Evolutionary conservation across 1,140 invertebrate species (phyloP).

Genomic region (Contarinia nasturtii): DNA sequence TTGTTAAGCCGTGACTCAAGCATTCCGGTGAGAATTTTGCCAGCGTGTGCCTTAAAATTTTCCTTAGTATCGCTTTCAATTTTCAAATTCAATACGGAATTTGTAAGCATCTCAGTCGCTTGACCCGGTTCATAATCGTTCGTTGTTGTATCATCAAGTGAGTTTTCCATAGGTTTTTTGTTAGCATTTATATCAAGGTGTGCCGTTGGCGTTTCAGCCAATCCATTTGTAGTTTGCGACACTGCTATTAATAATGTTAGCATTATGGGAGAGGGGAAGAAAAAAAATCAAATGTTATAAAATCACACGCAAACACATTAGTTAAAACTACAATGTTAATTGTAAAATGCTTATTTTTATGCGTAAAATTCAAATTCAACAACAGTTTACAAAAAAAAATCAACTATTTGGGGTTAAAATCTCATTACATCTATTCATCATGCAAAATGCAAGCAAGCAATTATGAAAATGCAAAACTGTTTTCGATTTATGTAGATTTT

Average conservation of each 20-base stretch:
- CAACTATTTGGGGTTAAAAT: not conserved
- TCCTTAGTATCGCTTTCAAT: conserved; percentile 20
- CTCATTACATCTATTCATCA: too few species aligned
- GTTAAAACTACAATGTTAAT: not conserved
- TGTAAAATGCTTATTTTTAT: not conserved
- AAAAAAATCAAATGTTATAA: not conserved
- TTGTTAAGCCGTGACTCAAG: conserved; percentile 14
- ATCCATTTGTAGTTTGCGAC: too few species aligned
- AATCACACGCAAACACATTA: not conserved
- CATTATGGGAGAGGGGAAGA: not conserved
- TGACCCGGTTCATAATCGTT: not conserved
- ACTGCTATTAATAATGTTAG: too few species aligned
- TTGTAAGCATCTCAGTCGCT: conserved; percentile 15
- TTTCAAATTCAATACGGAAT: conserved; percentile 11
- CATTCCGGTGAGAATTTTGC: conserved; percentile 21
- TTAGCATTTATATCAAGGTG: not conserved
- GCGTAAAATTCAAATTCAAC: not conserved
- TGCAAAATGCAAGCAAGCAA: too few species aligned
- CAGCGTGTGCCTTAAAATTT: conserved; percentile 19
- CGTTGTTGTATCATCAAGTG: not conserved
- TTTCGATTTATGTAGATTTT: too few species aligned
- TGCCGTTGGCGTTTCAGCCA: not conserved
- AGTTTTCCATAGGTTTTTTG: not conserved
- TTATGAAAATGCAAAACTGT: too few species aligned
- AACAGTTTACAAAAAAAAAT: not conserved